A percentile compares a stretch with the other conserved stretches of the same genome.
Conservation (phyloP, 2,113 vertebrate species). For the Indicator indicator region DNA sequence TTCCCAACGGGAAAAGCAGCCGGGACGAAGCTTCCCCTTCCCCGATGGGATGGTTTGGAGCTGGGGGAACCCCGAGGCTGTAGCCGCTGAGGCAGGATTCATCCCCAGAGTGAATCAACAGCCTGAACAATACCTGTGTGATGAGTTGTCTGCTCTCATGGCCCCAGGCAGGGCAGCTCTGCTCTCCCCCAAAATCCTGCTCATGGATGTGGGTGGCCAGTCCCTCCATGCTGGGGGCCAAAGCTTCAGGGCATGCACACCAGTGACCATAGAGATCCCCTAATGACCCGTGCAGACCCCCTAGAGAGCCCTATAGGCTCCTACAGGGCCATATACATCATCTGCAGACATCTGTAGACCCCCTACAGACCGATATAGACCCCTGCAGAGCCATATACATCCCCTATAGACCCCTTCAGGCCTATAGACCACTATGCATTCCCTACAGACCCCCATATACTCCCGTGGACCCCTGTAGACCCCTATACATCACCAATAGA, state of each 20-base stretch:
- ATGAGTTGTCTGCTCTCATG: not conserved
- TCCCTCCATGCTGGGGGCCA: not conserved
- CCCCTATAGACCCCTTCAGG: too few species aligned
- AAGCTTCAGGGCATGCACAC: not conserved
- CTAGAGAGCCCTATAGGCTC: too few species aligned
- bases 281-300: too few species aligned
- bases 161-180: fast-evolving
- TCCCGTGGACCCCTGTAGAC: too few species aligned
- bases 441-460: too few species aligned
- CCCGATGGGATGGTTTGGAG: not conserved
- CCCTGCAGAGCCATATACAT: too few species aligned
- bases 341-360: too few species aligned
- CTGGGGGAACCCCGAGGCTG: not conserved
- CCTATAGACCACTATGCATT: too few species aligned
- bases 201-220: fast-evolving
- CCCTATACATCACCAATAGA: too few species aligned
- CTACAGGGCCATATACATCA: too few species aligned
- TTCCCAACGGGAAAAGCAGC: slow-evolving; percentile 42
- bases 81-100: not conserved
- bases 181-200: not conserved
- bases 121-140: slow-evolving; percentile 10
- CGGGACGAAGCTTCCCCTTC: not conserved
- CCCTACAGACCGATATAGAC: too few species aligned
- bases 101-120: not conserved
- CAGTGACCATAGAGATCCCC: not conserved